Percentiles rank a stretch among this genome's conserved stretches.
phyloP scores from a whole-genome alignment of 2,113 vertebrate species.

The Pleuronectes platessa region DNA sequence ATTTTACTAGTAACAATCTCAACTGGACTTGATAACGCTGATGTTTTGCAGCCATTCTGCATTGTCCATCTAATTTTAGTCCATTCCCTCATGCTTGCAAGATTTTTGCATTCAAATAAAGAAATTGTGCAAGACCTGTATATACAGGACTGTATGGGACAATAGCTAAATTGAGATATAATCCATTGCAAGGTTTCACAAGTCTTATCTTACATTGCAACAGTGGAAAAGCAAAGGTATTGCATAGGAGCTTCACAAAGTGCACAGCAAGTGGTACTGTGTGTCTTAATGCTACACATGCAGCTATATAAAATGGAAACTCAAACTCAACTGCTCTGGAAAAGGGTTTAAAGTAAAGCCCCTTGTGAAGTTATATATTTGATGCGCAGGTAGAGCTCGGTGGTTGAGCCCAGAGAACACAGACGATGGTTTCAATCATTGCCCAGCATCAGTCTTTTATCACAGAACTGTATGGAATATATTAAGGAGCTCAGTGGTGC shows the following conservation, averaged over 20 bases:
- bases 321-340: neutral
- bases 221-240: slow-evolving; percentile 12
- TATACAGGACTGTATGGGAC: slow-evolving; percentile 10
- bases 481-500: neutral
- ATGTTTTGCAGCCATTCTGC: slow-evolving; percentile 11
- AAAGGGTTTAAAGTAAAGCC: neutral
- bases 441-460: neutral
- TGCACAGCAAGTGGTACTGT: neutral
- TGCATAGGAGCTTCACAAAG: slow-evolving; percentile 30
- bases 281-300: neutral
- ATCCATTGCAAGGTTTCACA: slow-evolving; percentile 27
- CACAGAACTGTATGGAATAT: neutral
- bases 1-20: neutral
- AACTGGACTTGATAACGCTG: neutral
- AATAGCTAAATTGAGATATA: slow-evolving; percentile 26
- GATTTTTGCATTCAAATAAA: too few species aligned
- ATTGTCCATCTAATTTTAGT: neutral
- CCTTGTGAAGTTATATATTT: slow-evolving; percentile 4
- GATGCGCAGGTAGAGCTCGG: neutral
- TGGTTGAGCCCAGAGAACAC: neutral
- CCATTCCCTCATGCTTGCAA: slow-evolving; percentile 1
- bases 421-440: neutral
- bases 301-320: slow-evolving; percentile 12
- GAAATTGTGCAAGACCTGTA: too few species aligned
- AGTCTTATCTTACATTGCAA: slow-evolving; percentile 10